Evolutionary conservation across 2,113 vertebrate genomes (phyloP).

Genomic region (Pachypanchax playfairii): DNA sequence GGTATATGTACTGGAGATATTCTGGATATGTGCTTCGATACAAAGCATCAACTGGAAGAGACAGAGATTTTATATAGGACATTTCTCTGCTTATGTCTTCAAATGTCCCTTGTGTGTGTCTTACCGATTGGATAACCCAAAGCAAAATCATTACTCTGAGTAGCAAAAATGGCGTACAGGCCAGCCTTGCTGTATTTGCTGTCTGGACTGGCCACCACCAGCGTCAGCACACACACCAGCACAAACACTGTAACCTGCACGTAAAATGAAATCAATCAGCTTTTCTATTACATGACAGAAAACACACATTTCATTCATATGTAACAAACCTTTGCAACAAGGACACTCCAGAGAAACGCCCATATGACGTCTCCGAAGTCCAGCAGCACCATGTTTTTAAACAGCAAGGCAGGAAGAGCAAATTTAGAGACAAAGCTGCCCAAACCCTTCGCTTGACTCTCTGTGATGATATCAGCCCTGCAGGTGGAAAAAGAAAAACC

Average conservation of each 20-base stretch:
- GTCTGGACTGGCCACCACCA: conserved; percentile 89
- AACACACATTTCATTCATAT: not conserved
- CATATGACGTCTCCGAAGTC: conserved; percentile 92
- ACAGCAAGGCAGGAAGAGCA: conserved; percentile 93
- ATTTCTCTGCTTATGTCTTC: not conserved
- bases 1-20: conserved; percentile 97
- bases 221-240: conserved; percentile 88
- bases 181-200: conserved; percentile 93
- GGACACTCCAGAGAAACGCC: conserved; percentile 92
- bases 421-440: conserved; percentile 96
- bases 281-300: not conserved
- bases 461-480: conserved; percentile 89
- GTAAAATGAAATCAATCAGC: not conserved
- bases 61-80: not conserved
- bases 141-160: conserved; percentile 98
- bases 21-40: conserved; percentile 93
- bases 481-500: fast-evolving
- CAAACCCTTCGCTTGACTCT: conserved; percentile 90
- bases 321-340: conserved; percentile 84
- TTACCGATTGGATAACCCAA: conserved; percentile 97
- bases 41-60: conserved; percentile 79
- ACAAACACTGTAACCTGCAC: conserved; percentile 89
- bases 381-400: conserved; percentile 97
- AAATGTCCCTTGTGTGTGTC: conserved; percentile 22
- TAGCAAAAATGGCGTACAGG: conserved; percentile 95